A percentile compares a stretch with the other conserved stretches of the same genome.
Evolutionary conservation across 2,888 invertebrate species (phyloP).

Genomic region (Megastigmus dorsalis): DNA sequence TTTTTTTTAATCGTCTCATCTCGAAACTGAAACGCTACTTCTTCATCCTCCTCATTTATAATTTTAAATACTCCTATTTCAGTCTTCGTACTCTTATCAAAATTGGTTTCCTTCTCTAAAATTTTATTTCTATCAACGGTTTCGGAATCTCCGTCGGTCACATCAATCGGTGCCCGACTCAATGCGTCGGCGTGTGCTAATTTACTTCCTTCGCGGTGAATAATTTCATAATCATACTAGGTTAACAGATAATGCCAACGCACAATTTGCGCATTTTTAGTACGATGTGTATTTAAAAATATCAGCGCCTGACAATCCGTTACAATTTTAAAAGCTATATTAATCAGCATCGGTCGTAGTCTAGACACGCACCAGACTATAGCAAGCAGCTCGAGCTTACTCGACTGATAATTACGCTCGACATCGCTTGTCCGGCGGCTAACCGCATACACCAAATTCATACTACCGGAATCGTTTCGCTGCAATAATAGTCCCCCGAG

Average conservation of each 20-base stretch:
- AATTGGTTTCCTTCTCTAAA: no score
- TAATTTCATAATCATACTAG: constrained; percentile 1
- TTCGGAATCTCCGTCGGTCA: neutral
- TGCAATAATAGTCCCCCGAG: constrained; percentile 42
- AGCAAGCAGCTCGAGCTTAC: constrained; percentile 45
- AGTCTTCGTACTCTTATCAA: no score
- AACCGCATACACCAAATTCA: constrained; percentile 42
- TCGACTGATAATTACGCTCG: constrained; percentile 42
- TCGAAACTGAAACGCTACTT: neutral
- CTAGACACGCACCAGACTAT: constrained; percentile 46
- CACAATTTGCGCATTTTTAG: constrained; percentile 45
- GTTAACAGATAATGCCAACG: constrained; percentile 8
- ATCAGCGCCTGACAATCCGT: constrained; percentile 58
- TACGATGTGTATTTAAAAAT: constrained; percentile 50
- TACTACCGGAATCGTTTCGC: neutral
- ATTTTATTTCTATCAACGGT: no score
- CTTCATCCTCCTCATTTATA: neutral
- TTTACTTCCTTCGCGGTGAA: neutral
- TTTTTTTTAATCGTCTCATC: neutral
- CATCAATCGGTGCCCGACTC: neutral
- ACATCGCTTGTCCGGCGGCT: constrained; percentile 32
- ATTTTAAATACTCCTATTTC: neutral
- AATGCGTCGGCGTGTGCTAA: neutral
- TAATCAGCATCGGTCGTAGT: constrained; percentile 48
- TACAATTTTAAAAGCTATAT: constrained; percentile 52